Percentiles rank a stretch among this genome's conserved stretches.
These are phyloP conservation scores for Napeogenes sylphis DNA, from an alignment of 2,888 invertebrate genomes.

Conservation along the genomic window DNA sequence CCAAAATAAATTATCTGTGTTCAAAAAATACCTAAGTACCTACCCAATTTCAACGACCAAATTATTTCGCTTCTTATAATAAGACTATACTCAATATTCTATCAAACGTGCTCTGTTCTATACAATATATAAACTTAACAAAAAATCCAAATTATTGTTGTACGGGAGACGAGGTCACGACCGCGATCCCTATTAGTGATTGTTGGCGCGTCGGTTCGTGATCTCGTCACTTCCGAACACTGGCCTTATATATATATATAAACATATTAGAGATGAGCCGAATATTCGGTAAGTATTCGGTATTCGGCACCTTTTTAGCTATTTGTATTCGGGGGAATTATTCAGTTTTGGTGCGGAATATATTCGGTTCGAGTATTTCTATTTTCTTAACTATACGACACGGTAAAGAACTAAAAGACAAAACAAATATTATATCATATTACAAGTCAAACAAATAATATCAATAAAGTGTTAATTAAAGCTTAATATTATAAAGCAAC, in stretches of 20 bases:
- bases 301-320: too few species aligned
- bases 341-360: too few species aligned
- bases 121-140: neutral
- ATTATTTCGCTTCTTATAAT: neutral
- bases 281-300: too few species aligned
- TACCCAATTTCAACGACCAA: neutral
- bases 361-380: too few species aligned
- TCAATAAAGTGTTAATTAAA: constrained; percentile 25
- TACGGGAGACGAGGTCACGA: constrained; percentile 60
- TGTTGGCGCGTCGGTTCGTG: constrained; percentile 66
- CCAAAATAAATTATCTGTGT: neutral
- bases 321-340: too few species aligned
- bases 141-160: constrained; percentile 40
- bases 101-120: constrained; percentile 4
- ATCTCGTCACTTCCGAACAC: constrained; percentile 69
- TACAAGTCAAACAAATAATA: too few species aligned
- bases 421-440: too few species aligned
- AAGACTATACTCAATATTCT: constrained; percentile 4
- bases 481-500: too few species aligned
- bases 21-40: too few species aligned
- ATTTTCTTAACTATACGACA: too few species aligned
- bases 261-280: too few species aligned
- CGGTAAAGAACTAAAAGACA: too few species aligned
- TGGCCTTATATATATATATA: constrained; percentile 20
- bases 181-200: constrained; percentile 69